Percentiles rank a stretch among this genome's conserved stretches.
Evolutionary conservation across 2,888 invertebrate species (phyloP).

Genomic region (Epistrophe grossulariae): DNA sequence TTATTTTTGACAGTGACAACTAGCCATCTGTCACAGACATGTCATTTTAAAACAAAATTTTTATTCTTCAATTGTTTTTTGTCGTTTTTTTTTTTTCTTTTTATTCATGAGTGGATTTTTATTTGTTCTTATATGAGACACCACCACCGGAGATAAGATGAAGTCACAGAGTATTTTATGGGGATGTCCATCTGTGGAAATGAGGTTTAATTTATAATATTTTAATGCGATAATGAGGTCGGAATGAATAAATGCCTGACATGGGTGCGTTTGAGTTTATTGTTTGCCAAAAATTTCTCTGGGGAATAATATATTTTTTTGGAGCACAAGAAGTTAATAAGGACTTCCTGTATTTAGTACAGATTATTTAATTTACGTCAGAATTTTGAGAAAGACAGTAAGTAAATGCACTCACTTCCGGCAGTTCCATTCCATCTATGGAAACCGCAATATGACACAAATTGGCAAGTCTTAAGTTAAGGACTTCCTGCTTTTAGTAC

Average conservation of each 20-base stretch:
- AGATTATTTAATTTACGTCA: constrained; percentile 5
- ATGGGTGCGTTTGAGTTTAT: constrained; percentile 15
- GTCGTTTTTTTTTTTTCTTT: neutral
- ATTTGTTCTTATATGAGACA: neutral
- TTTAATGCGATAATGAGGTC: constrained; percentile 34
- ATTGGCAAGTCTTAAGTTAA: neutral
- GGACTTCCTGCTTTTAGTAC: neutral
- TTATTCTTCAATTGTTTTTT: neutral
- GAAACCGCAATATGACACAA: neutral
- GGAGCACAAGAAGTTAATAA: constrained; percentile 1
- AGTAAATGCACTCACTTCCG: constrained; percentile 1
- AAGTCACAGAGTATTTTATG: constrained; percentile 25
- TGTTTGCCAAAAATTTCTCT: constrained; percentile 15
- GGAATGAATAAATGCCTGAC: neutral
- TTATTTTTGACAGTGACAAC: constrained; percentile 38
- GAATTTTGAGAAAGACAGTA: neutral
- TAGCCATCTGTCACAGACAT: constrained; percentile 21
- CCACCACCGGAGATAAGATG: neutral
- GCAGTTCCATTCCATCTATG: constrained; percentile 3
- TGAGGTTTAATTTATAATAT: constrained; percentile 21
- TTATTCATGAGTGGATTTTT: constrained; percentile 12
- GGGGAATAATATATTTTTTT: neutral
- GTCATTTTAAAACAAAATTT: neutral
- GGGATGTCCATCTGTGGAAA: constrained; percentile 40
- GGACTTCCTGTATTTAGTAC: constrained; percentile 15